Percentiles rank a stretch among this genome's conserved stretches.
Evolutionary conservation across 1,140 invertebrate species (phyloP).

Genomic region (Andrena cerasifolii): DNA sequence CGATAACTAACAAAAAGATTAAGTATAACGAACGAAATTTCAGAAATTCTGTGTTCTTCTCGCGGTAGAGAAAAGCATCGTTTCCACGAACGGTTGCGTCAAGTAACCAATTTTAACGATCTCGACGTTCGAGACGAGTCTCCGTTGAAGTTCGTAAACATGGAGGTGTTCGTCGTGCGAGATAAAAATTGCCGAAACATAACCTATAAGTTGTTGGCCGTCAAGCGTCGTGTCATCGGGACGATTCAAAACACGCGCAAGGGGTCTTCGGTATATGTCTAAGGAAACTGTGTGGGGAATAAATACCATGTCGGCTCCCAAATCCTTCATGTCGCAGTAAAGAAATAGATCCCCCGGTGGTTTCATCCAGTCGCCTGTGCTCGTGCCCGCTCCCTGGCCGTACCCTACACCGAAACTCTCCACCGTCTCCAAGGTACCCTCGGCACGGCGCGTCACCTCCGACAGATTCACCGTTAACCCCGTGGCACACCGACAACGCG

Average conservation of each 20-base stretch:
- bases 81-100: background rate
- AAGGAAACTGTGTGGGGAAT: slow-evolving; percentile 5
- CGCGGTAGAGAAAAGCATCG: background rate
- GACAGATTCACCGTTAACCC: slow-evolving; percentile 77
- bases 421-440: slow-evolving; percentile 81
- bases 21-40: background rate
- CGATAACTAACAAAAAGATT: background rate
- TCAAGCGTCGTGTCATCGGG: background rate
- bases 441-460: slow-evolving; percentile 76
- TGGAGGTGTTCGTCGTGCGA: slow-evolving; percentile 24
- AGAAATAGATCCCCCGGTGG: slow-evolving; percentile 87
- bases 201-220: slow-evolving; percentile 36
- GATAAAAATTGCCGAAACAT: slow-evolving; percentile 33
- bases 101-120: background rate
- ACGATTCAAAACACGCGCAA: too few relatives aligned
- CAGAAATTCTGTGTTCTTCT: background rate
- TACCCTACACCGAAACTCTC: slow-evolving; percentile 81
- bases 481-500: slow-evolving; percentile 70
- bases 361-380: slow-evolving; percentile 84
- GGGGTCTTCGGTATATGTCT: too few relatives aligned
- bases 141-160: slow-evolving; percentile 12
- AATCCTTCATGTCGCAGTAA: slow-evolving; percentile 88
- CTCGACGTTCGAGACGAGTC: background rate
- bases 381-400: slow-evolving; percentile 77
- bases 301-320: slow-evolving; percentile 89